Evolutionary conservation across 23 tunicate genomes (phyloP).

Genomic region (Trididemnum clinides): DNA sequence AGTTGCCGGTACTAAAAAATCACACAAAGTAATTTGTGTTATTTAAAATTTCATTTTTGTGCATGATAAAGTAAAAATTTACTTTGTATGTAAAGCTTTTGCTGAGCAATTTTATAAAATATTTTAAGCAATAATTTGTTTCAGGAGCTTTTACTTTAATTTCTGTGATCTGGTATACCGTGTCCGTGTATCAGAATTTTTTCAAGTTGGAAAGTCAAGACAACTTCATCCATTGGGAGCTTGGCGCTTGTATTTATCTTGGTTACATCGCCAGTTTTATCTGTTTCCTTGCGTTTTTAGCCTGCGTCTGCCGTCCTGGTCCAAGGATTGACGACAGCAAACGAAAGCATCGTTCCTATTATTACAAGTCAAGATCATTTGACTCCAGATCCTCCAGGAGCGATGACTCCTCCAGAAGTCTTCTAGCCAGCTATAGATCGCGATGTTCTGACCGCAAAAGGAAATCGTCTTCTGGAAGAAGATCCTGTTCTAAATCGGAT

Average conservation of each 20-base stretch:
- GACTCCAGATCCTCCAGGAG: not conserved
- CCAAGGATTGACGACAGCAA: not conserved
- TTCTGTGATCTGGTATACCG: constrained; percentile 62
- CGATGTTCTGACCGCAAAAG: not conserved
- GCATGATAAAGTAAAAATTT: too few species aligned
- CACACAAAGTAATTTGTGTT: too few species aligned
- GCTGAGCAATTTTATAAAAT: not conserved
- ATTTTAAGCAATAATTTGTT: not conserved
- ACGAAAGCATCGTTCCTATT: not conserved
- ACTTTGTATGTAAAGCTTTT: too few species aligned
- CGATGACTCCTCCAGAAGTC: not conserved
- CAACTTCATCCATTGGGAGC: constrained; percentile 48
- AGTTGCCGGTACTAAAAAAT: too few species aligned
- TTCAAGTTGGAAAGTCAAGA: constrained; percentile 55
- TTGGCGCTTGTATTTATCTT: constrained; percentile 70
- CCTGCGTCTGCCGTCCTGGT: constrained; percentile 54
- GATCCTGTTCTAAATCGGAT: too few species aligned
- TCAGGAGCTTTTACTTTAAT: constrained; percentile 53
- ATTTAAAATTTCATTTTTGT: too few species aligned
- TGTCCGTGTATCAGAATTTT: constrained; percentile 52
- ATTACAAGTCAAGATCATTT: not conserved
- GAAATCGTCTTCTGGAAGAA: too few species aligned
- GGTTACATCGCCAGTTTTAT: constrained; percentile 43
- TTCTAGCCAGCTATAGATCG: not conserved
- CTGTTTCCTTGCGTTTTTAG: not conserved